A percentile compares a stretch with the other conserved stretches of the same genome.
Evolutionary conservation across 2,888 invertebrate genomes (phyloP).

Genomic region (Pantelozetes paolii): DNA sequence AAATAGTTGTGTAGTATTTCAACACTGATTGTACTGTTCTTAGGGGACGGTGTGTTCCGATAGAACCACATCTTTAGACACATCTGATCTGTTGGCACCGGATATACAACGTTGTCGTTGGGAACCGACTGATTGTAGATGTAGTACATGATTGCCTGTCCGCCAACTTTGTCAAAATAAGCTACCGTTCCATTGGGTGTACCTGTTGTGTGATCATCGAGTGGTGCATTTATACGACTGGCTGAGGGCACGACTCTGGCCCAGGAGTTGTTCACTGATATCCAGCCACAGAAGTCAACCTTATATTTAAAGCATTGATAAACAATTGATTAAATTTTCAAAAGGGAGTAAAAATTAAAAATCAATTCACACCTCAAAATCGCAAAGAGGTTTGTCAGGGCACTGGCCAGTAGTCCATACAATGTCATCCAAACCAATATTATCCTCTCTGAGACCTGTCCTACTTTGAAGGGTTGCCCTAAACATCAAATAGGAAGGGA

Average conservation of each 20-base stretch:
- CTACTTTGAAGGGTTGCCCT: background rate
- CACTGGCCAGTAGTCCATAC: background rate
- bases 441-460: background rate
- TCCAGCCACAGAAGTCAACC: background rate
- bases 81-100: background rate
- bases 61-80: conserved; percentile 6
- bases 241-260: background rate
- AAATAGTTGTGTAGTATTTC: background rate
- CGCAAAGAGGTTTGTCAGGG: background rate
- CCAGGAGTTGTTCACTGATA: background rate
- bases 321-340: background rate
- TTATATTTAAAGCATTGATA: background rate
- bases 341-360: background rate
- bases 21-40: background rate
- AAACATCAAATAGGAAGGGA: background rate
- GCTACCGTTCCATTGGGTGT: background rate
- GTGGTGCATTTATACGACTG: background rate
- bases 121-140: background rate
- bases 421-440: conserved; percentile 14
- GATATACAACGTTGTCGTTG: background rate
- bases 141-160: background rate
- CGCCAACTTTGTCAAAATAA: background rate
- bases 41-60: background rate
- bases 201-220: background rate
- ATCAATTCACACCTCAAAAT: conserved; percentile 25